A percentile compares a stretch with the other conserved stretches of the same genome.
Evolutionary conservation across 2,888 invertebrate genomes (phyloP).

Genomic region (Penaeus monodon): DNA sequence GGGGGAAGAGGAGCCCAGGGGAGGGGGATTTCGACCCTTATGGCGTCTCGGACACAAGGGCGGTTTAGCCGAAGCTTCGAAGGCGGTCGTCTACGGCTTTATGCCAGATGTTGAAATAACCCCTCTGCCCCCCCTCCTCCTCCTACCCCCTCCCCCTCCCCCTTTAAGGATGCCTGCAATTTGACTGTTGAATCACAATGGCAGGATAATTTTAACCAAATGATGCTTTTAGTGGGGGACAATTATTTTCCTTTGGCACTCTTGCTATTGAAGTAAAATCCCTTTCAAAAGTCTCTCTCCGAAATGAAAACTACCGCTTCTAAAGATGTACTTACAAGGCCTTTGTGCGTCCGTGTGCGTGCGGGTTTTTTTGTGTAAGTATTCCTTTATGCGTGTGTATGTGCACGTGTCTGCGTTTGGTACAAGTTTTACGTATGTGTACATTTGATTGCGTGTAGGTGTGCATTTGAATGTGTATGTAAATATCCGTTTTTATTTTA

Average conservation of each 20-base stretch:
- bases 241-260: slow-evolving; percentile 38
- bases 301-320: too few relatives aligned
- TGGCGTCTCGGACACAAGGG: neutral
- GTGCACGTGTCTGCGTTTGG: too few relatives aligned
- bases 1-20: neutral
- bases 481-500: too few relatives aligned
- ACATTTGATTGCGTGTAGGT: neutral
- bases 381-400: too few relatives aligned
- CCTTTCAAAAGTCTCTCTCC: neutral
- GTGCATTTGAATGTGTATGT: too few relatives aligned
- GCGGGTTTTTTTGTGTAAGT: too few relatives aligned
- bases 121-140: neutral
- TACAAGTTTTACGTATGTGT: neutral
- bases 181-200: slow-evolving; percentile 52
- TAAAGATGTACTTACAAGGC: too few relatives aligned
- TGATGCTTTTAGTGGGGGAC: slow-evolving; percentile 47
- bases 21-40: slow-evolving; percentile 4
- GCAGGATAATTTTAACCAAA: slow-evolving; percentile 47
- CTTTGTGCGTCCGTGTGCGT: too few relatives aligned
- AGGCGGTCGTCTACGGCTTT: neutral
- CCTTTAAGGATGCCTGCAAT: slow-evolving; percentile 32
- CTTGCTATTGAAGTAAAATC: neutral
- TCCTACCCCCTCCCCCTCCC: too few relatives aligned
- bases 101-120: slow-evolving; percentile 2
- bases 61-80: neutral